phyloP scores from a whole-genome alignment of 2,888 invertebrate genomes.

The Ophion slaviceki region DNA sequence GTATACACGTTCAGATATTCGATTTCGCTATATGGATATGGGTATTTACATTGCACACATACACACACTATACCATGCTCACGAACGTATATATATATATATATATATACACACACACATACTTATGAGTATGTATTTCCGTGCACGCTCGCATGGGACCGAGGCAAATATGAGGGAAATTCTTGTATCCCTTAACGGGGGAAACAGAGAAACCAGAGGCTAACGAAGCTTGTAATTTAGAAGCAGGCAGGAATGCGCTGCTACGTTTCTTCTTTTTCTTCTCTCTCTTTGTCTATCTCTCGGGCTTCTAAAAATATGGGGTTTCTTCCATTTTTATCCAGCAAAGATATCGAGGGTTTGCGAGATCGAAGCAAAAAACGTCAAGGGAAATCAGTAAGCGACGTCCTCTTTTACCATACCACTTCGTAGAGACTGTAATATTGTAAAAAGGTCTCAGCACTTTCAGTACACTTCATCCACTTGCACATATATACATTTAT shows the following conservation, averaged over 20 bases:
- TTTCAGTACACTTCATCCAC: constrained; percentile 8
- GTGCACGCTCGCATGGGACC: background rate
- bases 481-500: constrained; percentile 4
- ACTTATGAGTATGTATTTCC: constrained; percentile 3
- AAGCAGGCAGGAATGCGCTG: background rate
- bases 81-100: no score
- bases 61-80: background rate
- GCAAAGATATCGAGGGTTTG: constrained; percentile 7
- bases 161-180: constrained; percentile 23
- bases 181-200: constrained; percentile 9
- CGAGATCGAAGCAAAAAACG: constrained; percentile 43
- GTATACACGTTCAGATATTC: background rate
- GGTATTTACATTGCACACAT: background rate
- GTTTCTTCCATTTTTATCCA: background rate
- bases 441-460: constrained; percentile 58
- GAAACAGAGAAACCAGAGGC: constrained; percentile 19
- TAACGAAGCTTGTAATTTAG: constrained; percentile 48
- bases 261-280: background rate
- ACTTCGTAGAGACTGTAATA: constrained; percentile 50
- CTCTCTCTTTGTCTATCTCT: constrained; percentile 9
- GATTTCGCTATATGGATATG: background rate
- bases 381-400: constrained; percentile 59
- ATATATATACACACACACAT: background rate
- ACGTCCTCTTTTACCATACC: constrained; percentile 42
- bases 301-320: background rate